Conservation (phyloP, 1,140 invertebrate genomes). For the Paramacrobiotus metropolitanus region DNA sequence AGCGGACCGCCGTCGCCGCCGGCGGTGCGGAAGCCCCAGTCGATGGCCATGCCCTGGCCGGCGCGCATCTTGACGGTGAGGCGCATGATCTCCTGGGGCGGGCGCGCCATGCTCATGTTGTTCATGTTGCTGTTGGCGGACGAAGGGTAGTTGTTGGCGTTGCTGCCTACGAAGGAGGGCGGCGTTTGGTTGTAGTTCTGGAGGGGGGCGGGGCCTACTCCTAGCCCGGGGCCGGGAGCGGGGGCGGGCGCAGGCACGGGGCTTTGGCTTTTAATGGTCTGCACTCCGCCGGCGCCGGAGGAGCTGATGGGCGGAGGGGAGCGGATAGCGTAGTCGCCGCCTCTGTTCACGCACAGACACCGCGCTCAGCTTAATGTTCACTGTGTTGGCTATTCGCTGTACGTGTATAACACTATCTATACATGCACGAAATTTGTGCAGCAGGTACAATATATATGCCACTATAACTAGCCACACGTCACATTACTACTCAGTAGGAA, state of each 20-base stretch:
- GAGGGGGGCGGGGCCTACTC: neutral
- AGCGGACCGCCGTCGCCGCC: neutral
- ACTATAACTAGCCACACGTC: no score
- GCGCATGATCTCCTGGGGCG: conserved; percentile 1
- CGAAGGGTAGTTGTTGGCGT: neutral
- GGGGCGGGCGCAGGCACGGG: neutral
- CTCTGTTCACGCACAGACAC: neutral
- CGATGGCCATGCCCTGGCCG: neutral
- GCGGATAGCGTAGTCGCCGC: neutral
- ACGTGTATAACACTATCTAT: no score
- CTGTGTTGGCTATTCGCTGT: no score
- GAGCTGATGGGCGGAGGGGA: neutral
- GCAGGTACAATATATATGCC: no score
- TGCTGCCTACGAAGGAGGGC: no score
- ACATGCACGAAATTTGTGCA: no score
- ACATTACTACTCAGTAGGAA: no score
- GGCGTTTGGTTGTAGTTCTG: neutral
- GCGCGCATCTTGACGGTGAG: conserved; percentile 1
- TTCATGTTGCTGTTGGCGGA: neutral
- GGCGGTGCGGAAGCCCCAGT: conserved; percentile 3
- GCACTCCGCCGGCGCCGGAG: neutral
- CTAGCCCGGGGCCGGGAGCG: neutral
- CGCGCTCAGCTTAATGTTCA: no score
- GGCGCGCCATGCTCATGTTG: neutral
- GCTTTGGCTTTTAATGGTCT: neutral